phyloP scores from a whole-genome alignment of 2,797 vertebrate species.

The Squalus acanthias region DNA sequence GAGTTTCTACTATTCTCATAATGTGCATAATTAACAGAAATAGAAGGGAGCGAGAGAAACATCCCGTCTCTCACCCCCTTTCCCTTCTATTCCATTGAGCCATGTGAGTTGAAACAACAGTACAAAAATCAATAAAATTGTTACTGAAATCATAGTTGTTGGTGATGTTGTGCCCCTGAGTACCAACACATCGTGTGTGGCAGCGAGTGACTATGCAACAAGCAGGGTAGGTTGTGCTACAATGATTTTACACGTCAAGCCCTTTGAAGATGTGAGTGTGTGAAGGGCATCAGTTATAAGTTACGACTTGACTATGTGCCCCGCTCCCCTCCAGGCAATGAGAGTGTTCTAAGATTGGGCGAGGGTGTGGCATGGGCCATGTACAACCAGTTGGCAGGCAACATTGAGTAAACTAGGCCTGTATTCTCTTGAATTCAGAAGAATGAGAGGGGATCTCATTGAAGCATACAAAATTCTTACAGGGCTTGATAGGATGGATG shows the following conservation, averaged over 20 bases:
- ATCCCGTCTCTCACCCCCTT: not conserved
- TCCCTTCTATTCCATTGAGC: not conserved
- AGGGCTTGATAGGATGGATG: too few relatives aligned
- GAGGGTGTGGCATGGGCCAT: not conserved
- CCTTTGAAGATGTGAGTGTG: not conserved
- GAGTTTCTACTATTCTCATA: not conserved
- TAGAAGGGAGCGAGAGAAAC: not conserved
- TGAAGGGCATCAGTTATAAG: not conserved
- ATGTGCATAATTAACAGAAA: constrained; percentile 6
- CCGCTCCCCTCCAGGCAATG: not conserved
- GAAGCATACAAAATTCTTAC: too few relatives aligned
- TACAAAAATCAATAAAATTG: constrained; percentile 29
- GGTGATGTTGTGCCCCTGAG: constrained; percentile 22
- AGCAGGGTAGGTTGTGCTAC: not conserved
- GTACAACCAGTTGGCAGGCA: not conserved
- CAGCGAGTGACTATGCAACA: not conserved
- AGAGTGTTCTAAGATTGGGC: not conserved
- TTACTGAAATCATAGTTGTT: constrained; percentile 31
- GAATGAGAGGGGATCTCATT: too few relatives aligned
- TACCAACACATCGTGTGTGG: not conserved
- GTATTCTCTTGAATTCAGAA: too few relatives aligned
- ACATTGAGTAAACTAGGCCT: too few relatives aligned
- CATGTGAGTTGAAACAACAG: not conserved
- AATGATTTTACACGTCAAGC: not conserved
- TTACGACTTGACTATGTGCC: not conserved